Percentiles rank a stretch among this genome's conserved stretches.
These are phyloP conservation scores for Criorhina ranunculi DNA, from an alignment of 2,888 invertebrate genomes.

Conservation along the genomic window DNA sequence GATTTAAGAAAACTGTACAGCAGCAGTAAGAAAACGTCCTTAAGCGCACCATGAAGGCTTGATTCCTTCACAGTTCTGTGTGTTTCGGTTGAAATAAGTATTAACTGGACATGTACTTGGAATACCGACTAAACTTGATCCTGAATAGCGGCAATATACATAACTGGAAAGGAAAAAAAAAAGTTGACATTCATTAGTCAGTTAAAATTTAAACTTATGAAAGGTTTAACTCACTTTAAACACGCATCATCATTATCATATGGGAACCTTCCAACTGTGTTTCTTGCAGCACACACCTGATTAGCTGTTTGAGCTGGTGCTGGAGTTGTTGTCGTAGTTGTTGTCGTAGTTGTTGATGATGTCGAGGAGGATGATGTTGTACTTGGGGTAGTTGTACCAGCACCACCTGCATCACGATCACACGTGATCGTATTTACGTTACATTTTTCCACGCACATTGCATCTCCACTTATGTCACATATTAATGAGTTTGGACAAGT, in stretches of 20 bases:
- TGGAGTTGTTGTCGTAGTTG: neutral
- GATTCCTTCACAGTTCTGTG: constrained; percentile 17
- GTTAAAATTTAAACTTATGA: neutral
- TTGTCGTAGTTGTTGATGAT: neutral
- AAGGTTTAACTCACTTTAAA: constrained; percentile 9
- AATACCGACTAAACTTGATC: constrained; percentile 13
- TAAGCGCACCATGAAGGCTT: constrained; percentile 37
- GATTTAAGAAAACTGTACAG: too few species aligned
- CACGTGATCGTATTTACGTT: neutral
- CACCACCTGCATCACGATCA: neutral
- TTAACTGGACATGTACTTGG: constrained; percentile 23
- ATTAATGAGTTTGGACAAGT: constrained; percentile 71
- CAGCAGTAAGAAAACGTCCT: too few species aligned
- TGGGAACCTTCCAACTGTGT: constrained; percentile 26
- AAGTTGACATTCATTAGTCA: neutral
- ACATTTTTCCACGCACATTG: constrained; percentile 77
- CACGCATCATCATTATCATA: constrained; percentile 19
- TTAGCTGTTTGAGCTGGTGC: neutral
- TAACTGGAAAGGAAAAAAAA: constrained; percentile 26
- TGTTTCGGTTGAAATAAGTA: constrained; percentile 8
- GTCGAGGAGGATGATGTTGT: neutral
- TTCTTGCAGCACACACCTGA: constrained; percentile 7
- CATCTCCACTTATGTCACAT: constrained; percentile 64
- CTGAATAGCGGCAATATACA: constrained; percentile 20
- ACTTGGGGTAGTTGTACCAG: neutral